Percentiles rank a stretch among this genome's conserved stretches.
Evolutionary conservation across 2,113 vertebrate species (phyloP).

Genomic region (Pimephales promelas): DNA sequence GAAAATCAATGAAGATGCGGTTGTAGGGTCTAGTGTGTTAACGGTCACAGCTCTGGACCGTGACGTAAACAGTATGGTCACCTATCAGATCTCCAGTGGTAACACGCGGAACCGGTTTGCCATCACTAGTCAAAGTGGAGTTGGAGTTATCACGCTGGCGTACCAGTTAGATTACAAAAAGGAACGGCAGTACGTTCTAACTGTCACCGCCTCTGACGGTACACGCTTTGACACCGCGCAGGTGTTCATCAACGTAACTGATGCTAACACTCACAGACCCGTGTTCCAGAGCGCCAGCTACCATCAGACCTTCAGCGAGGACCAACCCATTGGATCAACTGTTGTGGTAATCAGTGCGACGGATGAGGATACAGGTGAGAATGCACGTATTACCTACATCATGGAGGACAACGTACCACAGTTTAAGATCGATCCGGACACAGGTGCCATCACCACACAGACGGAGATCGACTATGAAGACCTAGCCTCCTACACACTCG

Average conservation of each 20-base stretch:
- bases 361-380: constrained; percentile 94
- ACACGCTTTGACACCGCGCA: constrained; percentile 87
- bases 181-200: constrained; percentile 93
- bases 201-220: constrained; percentile 91
- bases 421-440: constrained; percentile 89
- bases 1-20: constrained; percentile 91
- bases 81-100: constrained; percentile 95
- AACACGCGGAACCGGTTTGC: constrained; percentile 97
- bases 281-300: constrained; percentile 95
- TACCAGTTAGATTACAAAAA: constrained; percentile 96
- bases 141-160: constrained; percentile 90
- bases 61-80: constrained; percentile 93
- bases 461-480: constrained; percentile 94
- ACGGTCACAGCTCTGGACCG: constrained; percentile 87
- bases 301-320: constrained; percentile 85
- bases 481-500: constrained; percentile 90
- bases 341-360: constrained; percentile 88
- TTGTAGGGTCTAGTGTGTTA: constrained; percentile 91
- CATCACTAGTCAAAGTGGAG: constrained; percentile 94
- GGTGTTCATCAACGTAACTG: constrained; percentile 94
- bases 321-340: constrained; percentile 86
- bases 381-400: constrained; percentile 90
- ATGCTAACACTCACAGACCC: constrained; percentile 94
- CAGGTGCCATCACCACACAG: constrained; percentile 88
- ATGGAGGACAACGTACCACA: constrained; percentile 93